phyloP scores from a whole-genome alignment of 2,888 invertebrate species.

The Colostygia pectinataria region DNA sequence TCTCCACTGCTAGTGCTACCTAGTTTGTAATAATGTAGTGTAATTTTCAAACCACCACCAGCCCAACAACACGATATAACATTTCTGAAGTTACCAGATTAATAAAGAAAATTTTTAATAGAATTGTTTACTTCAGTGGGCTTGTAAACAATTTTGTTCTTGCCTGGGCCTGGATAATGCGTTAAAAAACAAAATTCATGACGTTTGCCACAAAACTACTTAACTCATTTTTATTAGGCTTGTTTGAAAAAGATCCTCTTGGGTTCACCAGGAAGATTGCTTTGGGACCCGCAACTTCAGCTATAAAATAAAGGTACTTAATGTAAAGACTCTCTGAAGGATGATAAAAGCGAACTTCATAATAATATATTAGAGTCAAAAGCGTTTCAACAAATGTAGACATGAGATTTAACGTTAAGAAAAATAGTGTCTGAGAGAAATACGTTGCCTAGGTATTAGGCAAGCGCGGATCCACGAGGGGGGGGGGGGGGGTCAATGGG shows the following conservation, averaged over 20 bases:
- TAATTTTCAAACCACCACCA: too few species aligned
- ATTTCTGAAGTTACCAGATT: too few species aligned
- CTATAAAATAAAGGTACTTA: constrained; percentile 35
- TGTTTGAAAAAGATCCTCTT: constrained; percentile 36
- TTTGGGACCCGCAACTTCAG: constrained; percentile 34
- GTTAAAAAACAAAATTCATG: too few species aligned
- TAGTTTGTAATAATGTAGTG: too few species aligned
- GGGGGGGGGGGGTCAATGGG: too few species aligned
- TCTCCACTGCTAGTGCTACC: too few species aligned
- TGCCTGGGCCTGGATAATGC: too few species aligned
- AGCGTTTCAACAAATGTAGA: constrained; percentile 11
- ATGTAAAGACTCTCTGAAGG: constrained; percentile 32
- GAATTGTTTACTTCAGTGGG: too few species aligned
- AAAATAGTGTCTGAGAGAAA: constrained; percentile 4
- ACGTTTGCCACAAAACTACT: constrained; percentile 26
- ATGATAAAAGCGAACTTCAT: constrained; percentile 33
- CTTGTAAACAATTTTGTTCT: not conserved
- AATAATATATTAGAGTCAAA: constrained; percentile 28
- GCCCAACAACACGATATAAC: too few species aligned
- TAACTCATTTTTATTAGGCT: constrained; percentile 31
- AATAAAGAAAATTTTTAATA: too few species aligned
- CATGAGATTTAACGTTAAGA: constrained; percentile 1
- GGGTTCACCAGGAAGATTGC: constrained; percentile 37
- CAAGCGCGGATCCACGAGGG: too few species aligned
- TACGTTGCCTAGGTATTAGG: too few species aligned